Conservation (phyloP, 2,797 vertebrate genomes). For the Choloepus didactylus region DNA sequence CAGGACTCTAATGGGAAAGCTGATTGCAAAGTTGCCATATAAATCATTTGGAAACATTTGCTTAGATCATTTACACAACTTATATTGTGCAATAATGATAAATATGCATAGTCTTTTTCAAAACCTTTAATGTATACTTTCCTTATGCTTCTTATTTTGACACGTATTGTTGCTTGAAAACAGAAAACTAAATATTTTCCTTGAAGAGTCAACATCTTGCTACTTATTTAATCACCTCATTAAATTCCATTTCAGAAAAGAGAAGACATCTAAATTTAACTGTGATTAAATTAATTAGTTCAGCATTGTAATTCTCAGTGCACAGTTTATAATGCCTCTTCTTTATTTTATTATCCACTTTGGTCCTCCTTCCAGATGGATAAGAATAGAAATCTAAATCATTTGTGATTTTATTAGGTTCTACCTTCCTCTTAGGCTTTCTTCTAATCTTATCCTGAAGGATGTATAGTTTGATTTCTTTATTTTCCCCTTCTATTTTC, state of each 20-base stretch:
- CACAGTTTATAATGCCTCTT: not conserved
- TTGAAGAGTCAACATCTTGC: not conserved
- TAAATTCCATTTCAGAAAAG: slow-evolving; percentile 52
- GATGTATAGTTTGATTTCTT: not conserved
- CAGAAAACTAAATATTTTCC: not conserved
- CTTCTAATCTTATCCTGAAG: not conserved
- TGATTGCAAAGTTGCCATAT: slow-evolving; percentile 7
- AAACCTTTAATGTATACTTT: not conserved
- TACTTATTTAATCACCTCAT: slow-evolving; percentile 20
- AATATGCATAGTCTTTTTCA: slow-evolving; percentile 1
- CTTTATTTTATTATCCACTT: not conserved
- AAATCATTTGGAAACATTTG: slow-evolving; percentile 60
- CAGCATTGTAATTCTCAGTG: not conserved
- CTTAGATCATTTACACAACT: not conserved
- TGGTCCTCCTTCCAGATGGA: not conserved
- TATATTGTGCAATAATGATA: slow-evolving; percentile 22
- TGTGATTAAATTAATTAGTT: slow-evolving; percentile 48
- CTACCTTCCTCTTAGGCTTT: not conserved
- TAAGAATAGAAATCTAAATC: not conserved
- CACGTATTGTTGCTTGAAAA: not conserved
- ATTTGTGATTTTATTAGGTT: not conserved
- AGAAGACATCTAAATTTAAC: slow-evolving; percentile 12
- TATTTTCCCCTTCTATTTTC: not conserved
- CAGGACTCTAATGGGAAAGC: not conserved
- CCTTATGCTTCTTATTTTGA: slow-evolving; percentile 57